A percentile compares a stretch with the other conserved stretches of the same genome.
phyloP scores from a whole-genome alignment of 2,888 invertebrate genomes.

The Sericinus montela region DNA sequence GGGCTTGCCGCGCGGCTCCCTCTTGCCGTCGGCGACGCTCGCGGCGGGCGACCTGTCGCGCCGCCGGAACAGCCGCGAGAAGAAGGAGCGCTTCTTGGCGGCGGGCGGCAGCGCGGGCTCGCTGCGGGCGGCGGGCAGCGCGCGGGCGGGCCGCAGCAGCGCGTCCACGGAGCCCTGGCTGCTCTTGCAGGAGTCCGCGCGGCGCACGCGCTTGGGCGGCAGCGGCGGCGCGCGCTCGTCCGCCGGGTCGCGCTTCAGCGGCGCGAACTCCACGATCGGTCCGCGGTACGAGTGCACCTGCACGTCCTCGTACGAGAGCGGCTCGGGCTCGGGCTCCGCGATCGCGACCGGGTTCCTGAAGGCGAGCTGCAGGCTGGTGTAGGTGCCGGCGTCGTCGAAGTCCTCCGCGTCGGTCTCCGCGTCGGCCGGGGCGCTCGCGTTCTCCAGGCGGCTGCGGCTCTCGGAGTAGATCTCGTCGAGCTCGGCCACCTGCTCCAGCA shows the following conservation, averaged over 20 bases:
- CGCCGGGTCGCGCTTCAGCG: slow-evolving; percentile 76
- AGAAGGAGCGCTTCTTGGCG: slow-evolving; percentile 67
- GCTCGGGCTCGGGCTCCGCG: slow-evolving; percentile 60
- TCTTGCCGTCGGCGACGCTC: slow-evolving; percentile 57
- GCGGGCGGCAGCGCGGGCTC: slow-evolving; percentile 66
- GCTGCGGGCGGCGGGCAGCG: slow-evolving; percentile 52
- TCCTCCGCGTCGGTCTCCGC: slow-evolving; percentile 77
- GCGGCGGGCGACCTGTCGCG: slow-evolving; percentile 69
- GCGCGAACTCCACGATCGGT: slow-evolving; percentile 74
- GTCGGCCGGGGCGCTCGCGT: slow-evolving; percentile 51
- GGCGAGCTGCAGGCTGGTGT: slow-evolving; percentile 90
- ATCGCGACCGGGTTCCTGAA: slow-evolving; percentile 89
- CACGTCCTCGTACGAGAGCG: slow-evolving; percentile 80
- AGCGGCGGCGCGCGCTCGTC: slow-evolving; percentile 84
- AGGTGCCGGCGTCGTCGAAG: slow-evolving; percentile 88
- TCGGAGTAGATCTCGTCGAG: slow-evolving; percentile 90
- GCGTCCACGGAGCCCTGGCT: slow-evolving; percentile 68
- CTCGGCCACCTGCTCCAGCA: slow-evolving; percentile 88
- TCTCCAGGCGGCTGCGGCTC: slow-evolving; percentile 80
- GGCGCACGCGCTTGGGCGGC: slow-evolving; percentile 88
- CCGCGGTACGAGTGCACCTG: slow-evolving; percentile 66
- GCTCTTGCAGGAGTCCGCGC: slow-evolving; percentile 64
- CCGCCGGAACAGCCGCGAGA: slow-evolving; percentile 66
- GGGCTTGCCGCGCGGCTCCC: slow-evolving; percentile 54
- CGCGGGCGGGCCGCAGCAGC: slow-evolving; percentile 57